Base-by-base conservation (phyloP, 92 coral and sea anemone species). In the Porites divaricata region DNA sequence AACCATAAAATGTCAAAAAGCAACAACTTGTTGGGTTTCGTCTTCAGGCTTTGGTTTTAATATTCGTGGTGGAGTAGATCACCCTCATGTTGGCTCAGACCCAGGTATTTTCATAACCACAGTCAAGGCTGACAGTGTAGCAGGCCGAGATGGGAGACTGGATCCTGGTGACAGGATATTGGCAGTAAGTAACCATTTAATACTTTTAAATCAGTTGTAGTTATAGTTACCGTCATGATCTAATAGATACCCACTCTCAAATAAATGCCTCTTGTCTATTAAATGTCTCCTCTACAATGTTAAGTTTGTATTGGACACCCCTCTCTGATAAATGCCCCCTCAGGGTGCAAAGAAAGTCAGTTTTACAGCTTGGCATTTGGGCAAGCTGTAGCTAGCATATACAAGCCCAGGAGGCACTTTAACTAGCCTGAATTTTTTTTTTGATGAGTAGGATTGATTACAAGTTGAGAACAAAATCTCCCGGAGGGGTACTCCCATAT, bases 91-190 rank as follows among this genome's bases (percentile, higher is more conserved):
- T 16, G 91, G 95, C 54, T 92, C 94, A 67, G 99, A 96, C 75
- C 95, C 99, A 21, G 99, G 99, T 11, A 96, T 96, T 20, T 96
- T 96, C 79, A 79, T 96, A 25, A 96, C 99, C 48, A 91, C 98
- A 7, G 91, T 96, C 51, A 86, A 93, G 62, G 97, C 92, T 54
- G 92, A 87, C 75, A 93, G 99, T 77, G 95, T 75, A 9, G 99
- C 99, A 12, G 97, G 92, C 10, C 77, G 72, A 62, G 98, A 96
- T 89, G 99, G 99, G 48, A 86, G 98, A 67, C 93, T 96, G 25
- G 83, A 93, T 58, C 86, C 92, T 57, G 99, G 99, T 0, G 99
- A 96, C 87, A 96, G 96, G 85, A 92, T 96, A 80, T 86, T 96
- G 61, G 99, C 98, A 24, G 99, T 96, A 89, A 85, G 98, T 24